Evolutionary conservation across 2,888 invertebrate species (phyloP), one percentile per base, ranked within the genome.

Genomic region (Gari tellinella): DNA sequence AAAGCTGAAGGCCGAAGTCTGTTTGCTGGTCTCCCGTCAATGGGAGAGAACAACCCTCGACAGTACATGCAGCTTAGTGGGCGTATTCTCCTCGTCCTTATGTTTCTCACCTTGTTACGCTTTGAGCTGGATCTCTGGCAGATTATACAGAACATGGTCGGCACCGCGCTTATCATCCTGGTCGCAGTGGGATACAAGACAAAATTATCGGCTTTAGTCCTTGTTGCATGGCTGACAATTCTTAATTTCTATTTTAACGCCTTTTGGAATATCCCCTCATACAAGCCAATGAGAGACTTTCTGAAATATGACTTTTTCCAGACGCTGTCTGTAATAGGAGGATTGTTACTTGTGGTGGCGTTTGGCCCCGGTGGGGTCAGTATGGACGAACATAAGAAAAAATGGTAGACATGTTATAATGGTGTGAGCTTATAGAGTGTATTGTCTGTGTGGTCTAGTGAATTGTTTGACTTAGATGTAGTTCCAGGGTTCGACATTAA

Each of bases 321-420:
- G 96, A 99, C 99, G 46, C 94, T 99, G 89, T 99, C 99, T 48
- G 99, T 99, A 78, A 96, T 99, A 90, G 99, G 99, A 79, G 99
- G 99, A 58, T 95, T 99, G 25, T 94, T 99, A 66, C 97, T 99
- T 96, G 98, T 99, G 85, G 99, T 99, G 14, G 97, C 97, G 78
- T 94, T 99, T 79, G 99, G 99, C 40, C 99, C 99, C 43, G 99
- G 99, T 12, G 92, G 92, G n/a, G 91, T 91, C 51, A 99, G 99
- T 77, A 98, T 99, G 97, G 99, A 99, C 93, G 99, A 99, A 91
- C 98, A 99, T 93, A 99, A 99, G 94, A 99, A 99, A 94, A 96
- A 97, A 92, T 99, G 98, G 98, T 98, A 86, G 51, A 21, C 43
- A 31, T 31, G 31, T 10, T 31, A 7, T 31, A 31, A 31, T 10